Evolutionary conservation across 2,797 vertebrate species (phyloP).

Genomic region (Macroramphosus scolopax): DNA sequence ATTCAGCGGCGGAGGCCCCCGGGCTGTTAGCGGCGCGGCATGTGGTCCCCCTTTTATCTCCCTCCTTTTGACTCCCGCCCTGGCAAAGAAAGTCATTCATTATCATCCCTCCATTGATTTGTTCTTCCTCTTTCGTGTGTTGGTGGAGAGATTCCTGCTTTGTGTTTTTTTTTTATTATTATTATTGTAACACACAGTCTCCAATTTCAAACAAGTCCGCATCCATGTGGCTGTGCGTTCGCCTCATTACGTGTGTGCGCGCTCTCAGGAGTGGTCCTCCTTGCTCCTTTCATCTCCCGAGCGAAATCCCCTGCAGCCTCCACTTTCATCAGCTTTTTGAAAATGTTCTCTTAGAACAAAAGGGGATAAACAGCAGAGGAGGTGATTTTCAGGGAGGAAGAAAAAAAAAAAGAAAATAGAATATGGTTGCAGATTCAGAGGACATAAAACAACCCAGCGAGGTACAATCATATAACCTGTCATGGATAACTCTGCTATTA

Average conservation of each 20-base stretch:
- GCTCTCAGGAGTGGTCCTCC: constrained; percentile 11
- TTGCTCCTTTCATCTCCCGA: constrained; percentile 42
- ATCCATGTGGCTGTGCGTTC: constrained; percentile 22
- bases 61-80: constrained; percentile 58
- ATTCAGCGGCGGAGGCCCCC: constrained; percentile 57
- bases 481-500: too few species aligned
- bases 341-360: constrained; percentile 51
- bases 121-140: constrained; percentile 45
- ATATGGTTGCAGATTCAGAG: constrained; percentile 20
- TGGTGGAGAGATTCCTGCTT: constrained; percentile 2
- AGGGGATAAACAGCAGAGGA: constrained; percentile 37
- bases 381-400: background rate
- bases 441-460: constrained; percentile 16
- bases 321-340: constrained; percentile 56
- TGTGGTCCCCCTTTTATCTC: constrained; percentile 76
- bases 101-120: constrained; percentile 67
- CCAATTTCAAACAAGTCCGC: constrained; percentile 50
- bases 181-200: constrained; percentile 37
- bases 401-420: constrained; percentile 2
- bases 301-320: constrained; percentile 48
- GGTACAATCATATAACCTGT: constrained; percentile 17
- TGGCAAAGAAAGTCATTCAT: constrained; percentile 68
- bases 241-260: constrained; percentile 3
- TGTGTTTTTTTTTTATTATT: too few species aligned
- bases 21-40: constrained; percentile 65